Evolutionary conservation across 1,140 invertebrate genomes (phyloP).

Genomic region (Tetranychus cinnabarinus): DNA sequence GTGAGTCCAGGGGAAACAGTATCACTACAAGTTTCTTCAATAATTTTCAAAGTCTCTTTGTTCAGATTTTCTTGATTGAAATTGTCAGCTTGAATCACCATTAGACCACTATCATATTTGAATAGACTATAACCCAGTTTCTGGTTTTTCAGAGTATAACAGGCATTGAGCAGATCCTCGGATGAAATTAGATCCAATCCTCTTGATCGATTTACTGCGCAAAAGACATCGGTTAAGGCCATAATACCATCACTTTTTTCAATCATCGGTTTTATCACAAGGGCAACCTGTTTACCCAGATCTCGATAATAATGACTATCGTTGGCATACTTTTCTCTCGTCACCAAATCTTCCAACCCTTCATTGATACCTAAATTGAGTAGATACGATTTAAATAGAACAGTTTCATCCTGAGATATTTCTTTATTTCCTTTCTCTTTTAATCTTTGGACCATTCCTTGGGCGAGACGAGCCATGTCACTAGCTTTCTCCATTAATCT

Average conservation of each 20-base stretch:
- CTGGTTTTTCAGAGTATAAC: conserved; percentile 34
- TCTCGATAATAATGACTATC: conserved; percentile 65
- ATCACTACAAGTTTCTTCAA: conserved; percentile 31
- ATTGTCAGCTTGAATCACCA: conserved; percentile 54
- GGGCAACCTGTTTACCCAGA: conserved; percentile 59
- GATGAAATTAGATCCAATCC: conserved; percentile 48
- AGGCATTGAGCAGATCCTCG: conserved; percentile 79
- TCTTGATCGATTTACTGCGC: conserved; percentile 54
- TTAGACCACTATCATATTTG: conserved; percentile 68
- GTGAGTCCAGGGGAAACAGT: conserved; percentile 30
- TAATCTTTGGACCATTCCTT: conserved; percentile 77
- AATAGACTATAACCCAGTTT: conserved; percentile 38
- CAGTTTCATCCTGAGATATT: conserved; percentile 89
- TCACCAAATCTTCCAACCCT: conserved; percentile 51
- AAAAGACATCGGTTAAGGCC: conserved; percentile 85
- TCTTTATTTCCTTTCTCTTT: conserved; percentile 69
- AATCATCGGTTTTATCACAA: conserved; percentile 53
- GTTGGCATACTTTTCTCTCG: conserved; percentile 56
- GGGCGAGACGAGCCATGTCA: conserved; percentile 83
- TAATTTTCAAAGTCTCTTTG: conserved; percentile 37
- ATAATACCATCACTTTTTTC: conserved; percentile 82
- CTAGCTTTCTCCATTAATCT: conserved; percentile 76
- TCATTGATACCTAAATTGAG: conserved; percentile 65
- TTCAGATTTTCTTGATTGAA: conserved; percentile 53
- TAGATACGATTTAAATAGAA: conserved; percentile 82